Conservation (phyloP, 2,113 vertebrate genomes). For the Bucco capensis region DNA sequence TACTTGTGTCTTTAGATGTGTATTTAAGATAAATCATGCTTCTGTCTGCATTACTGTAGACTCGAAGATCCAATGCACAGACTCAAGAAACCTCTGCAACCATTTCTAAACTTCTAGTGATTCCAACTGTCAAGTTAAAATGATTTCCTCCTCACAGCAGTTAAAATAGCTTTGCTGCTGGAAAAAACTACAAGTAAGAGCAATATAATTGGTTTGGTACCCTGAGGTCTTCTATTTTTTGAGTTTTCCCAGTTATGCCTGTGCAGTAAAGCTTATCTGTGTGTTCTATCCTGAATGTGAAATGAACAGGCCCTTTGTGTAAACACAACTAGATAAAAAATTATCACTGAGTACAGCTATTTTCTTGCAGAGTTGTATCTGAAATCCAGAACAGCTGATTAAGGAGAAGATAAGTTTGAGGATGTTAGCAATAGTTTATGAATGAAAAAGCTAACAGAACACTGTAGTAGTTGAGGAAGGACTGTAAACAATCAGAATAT, state of each 20-base stretch:
- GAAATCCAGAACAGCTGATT: background rate
- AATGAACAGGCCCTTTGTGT: conserved; percentile 5
- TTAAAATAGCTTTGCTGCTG: conserved; percentile 6
- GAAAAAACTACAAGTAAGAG: conserved; percentile 3
- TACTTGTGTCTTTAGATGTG: background rate
- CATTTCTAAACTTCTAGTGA: conserved; percentile 39
- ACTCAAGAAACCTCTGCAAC: conserved; percentile 2
- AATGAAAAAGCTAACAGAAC: background rate
- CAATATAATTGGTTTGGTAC: conserved; percentile 10
- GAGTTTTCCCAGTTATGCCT: background rate
- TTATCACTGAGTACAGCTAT: background rate
- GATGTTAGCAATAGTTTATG: background rate
- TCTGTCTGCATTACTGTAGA: background rate
- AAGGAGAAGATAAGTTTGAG: background rate
- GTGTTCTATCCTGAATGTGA: conserved; percentile 5
- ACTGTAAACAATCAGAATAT: background rate
- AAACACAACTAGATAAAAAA: conserved; percentile 30
- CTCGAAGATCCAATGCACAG: conserved; percentile 30
- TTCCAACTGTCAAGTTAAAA: conserved; percentile 34
- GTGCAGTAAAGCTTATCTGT: background rate
- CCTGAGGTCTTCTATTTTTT: conserved; percentile 8
- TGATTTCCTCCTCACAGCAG: conserved; percentile 1
- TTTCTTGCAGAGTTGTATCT: background rate
- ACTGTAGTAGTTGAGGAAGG: background rate
- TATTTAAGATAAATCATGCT: background rate